Base-by-base conservation (phyloP, 1,140 invertebrate genomes). In the Drosophila punjabiensis region DNA sequence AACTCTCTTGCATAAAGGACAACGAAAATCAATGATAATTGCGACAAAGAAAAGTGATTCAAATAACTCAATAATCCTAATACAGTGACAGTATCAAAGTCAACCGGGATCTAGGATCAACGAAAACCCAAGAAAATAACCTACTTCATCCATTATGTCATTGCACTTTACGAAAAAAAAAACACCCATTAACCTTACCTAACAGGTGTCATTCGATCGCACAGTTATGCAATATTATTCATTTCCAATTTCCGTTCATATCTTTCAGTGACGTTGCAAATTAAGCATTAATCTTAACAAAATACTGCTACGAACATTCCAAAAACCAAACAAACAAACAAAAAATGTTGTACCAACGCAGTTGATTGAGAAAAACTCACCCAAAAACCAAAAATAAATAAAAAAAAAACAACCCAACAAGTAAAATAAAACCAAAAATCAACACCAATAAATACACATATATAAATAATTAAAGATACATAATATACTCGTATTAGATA, bases 301-400 rank as follows among this genome's bases (percentile, higher is more conserved):
- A 67, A 90, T 76, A 82, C 76, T 82, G 82, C 86, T 90, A 82
- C 75, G 71, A 77, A 89, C 82, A 82, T 85, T 89, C 45, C 50
- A 66, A 73, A 84, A 53, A 53, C 32, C 32, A 68, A 45, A 65
- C 50, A 80, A 83, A 45, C 60, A 67, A 73, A 66, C 55, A 64
- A 55, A 85, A 81, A 81, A 92, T 83, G 77, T 84, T 92, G 87
- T 92, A 89, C 86, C 87, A 89, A 91, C 76, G 76, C 79, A 92
- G 91, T 92, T 92, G 91, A 92, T 92, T 91, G 92, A 91, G 76
- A 79, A 63, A 74, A 79, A 82, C 67, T 80, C 76, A 76, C 60
- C 48, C 69, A 78, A 90, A 81, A 80, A 59, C 59, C 30, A 58
- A 79, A 80, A 47, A 78, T 86, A 81, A 80, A 59, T 55, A 24